Conservation (phyloP, 2,113 vertebrate genomes). For the Paradoxurus hermaphroditus region DNA sequence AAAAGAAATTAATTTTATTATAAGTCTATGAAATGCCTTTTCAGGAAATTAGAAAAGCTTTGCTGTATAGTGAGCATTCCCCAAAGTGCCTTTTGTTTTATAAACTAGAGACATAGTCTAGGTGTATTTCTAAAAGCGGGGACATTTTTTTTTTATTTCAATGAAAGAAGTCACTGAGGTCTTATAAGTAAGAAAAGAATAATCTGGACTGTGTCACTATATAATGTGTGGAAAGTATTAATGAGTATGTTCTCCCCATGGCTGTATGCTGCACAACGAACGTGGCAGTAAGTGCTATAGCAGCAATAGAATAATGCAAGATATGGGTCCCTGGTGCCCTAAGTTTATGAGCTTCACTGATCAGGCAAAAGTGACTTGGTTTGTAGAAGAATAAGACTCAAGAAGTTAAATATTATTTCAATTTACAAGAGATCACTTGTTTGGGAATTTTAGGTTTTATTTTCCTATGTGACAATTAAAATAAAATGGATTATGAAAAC, state of each 20-base stretch:
- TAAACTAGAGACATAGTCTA: not conserved
- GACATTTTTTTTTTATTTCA: not conserved
- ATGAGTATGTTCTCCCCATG: not conserved
- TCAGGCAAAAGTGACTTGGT: not conserved
- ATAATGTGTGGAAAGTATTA: not conserved
- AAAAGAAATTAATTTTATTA: not conserved
- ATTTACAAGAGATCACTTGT: not conserved
- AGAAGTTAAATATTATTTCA: slow-evolving; percentile 33
- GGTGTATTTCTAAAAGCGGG: not conserved
- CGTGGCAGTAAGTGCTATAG: not conserved
- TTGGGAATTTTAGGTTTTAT: not conserved
- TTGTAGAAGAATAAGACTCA: not conserved
- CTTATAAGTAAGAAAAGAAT: not conserved
- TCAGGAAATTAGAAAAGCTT: not conserved
- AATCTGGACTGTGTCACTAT: not conserved
- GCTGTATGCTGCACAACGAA: not conserved
- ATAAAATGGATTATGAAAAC: not conserved
- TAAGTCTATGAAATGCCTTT: not conserved
- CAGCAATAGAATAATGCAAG: not conserved
- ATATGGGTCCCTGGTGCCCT: not conserved
- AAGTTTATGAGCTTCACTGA: not conserved
- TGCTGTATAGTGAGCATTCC: not conserved
- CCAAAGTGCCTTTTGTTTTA: not conserved
- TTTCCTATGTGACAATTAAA: not conserved
- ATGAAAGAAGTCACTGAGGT: not conserved